Base-by-base conservation (phyloP, 2,113 vertebrate species). In the Saimiri boliviensis region DNA sequence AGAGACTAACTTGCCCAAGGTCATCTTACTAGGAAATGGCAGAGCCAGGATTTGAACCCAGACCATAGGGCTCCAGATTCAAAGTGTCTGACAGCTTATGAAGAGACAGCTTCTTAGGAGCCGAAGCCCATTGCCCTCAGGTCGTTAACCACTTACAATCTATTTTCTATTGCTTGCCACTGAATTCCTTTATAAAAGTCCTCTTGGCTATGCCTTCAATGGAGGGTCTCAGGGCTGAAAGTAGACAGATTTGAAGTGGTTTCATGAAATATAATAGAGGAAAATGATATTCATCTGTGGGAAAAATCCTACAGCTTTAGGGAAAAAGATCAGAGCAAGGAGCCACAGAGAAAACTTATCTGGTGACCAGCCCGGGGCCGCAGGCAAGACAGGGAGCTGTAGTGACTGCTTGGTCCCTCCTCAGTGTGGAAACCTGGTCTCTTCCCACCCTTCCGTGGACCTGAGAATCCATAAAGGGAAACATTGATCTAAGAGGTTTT, bases 371-470 rank as follows among this genome's bases (percentile, higher is more conserved):
- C 13, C 16, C 14, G 42, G 52, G 27, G 37, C 35, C 6, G 47
- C 32, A 47, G 27, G 20, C 37, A 8, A 47, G 68, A 40, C 1
- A 9, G 21, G 16, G 6, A 76, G 13, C 37, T 35, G 32, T 45
- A 1, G 17, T 8, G 27, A 1, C 16, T 7, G 10, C 25, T 8
- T 0, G 4, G 32, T 8, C 42, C 68, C 47, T 84, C 42, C 82
- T 40, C 2, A 1, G 0, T 3, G 3, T 19, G 23, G 40, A 21
- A 1, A 17, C 20, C 1, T 3, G 10, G 58, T 30, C 6, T 37
- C 83, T 47, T 35, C 35, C 12, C 66, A 63, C 35, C 37, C 40
- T 70, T 16, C 21, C 25, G 42, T 85, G 71, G 30, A 12, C 12
- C 60, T 56, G 45, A 14, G 63, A 60, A 8, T n/a, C 49, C 89